Base-by-base conservation (phyloP, 92 coral and sea anemone genomes). In the Blastomussa wellsi region DNA sequence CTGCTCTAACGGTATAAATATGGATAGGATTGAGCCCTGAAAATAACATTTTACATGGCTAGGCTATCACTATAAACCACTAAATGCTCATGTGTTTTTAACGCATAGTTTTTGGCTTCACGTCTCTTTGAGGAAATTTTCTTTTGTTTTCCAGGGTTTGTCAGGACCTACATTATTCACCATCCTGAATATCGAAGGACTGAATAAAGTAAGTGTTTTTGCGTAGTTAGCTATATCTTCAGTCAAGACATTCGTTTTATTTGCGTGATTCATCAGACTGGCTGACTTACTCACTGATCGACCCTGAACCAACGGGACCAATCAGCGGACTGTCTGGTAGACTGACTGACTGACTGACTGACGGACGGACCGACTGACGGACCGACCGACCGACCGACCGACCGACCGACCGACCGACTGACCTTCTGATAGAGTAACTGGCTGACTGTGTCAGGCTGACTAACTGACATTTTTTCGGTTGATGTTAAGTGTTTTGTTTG, bases 131-230 rank as follows among this genome's bases (percentile, higher is more conserved):
- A 24, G 6, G 36, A 8, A 19, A 70, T 5, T 17, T 16, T 22
- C 36, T 65, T 38, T n/a, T 72, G 7, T 76, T 39, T 17, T 44
- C 81, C 76, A 94, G 98, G 96, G 98, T 66, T 85, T 89, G 15
- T 72, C 84, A 20, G 96, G 98, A 51, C 66, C 90, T 14, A 94
- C 91, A 39, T 84, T 62, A 80, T 96, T 96, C 86, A 90, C 89
- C 2, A 89, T 96, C 67, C 36, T 88, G 32, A 88, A 90, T 78
- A 87, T 84, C 32, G 84, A 49, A n/a, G 98, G 87, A 33, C 49
- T 74, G 24, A 94, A 96, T 84, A 96, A 94, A 95, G 98, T 96
- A 89, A 59, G 90, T 42, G 17, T 28, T 0, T 32, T 79, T 32
- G 11, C 49, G 11, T 13, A 44, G 6, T 3, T 6, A 6, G 11